Percentiles rank a stretch among this genome's conserved stretches.
Conservation (phyloP, 2,113 vertebrate species). For the Labeo catla region DNA sequence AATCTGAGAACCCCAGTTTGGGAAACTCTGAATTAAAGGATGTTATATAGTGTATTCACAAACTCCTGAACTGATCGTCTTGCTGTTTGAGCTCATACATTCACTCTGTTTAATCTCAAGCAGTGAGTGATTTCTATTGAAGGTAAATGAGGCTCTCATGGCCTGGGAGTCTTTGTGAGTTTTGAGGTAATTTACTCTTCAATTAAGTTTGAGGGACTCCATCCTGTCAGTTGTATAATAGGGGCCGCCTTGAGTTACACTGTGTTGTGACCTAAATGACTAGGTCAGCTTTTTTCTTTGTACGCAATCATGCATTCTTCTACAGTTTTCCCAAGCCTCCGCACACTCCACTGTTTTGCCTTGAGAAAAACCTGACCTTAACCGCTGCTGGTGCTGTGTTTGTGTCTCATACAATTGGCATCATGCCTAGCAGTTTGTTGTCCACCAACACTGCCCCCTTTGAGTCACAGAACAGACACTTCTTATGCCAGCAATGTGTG, state of each 20-base stretch:
- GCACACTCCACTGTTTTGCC: conserved; percentile 72
- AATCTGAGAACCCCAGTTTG: too few species aligned
- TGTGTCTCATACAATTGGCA: conserved; percentile 63
- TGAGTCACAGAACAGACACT: conserved; percentile 60
- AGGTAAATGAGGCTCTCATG: neutral
- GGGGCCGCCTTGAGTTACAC: neutral
- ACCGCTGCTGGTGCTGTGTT: conserved; percentile 55
- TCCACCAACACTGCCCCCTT: conserved; percentile 70
- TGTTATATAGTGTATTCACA: neutral
- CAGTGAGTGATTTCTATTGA: neutral
- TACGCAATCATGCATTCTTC: conserved; percentile 68
- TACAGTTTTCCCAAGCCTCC: conserved; percentile 71
- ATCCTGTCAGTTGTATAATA: neutral
- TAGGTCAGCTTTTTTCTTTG: conserved; percentile 58
- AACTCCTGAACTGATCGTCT: neutral
- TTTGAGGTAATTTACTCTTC: conserved; percentile 8
- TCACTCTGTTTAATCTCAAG: neutral
- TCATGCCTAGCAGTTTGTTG: conserved; percentile 62
- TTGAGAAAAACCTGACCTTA: conserved; percentile 80
- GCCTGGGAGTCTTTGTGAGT: neutral
- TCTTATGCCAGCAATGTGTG: conserved; percentile 46
- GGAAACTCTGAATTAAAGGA: too few species aligned
- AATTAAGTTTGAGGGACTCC: neutral
- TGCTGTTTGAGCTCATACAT: neutral
- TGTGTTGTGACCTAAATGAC: conserved; percentile 51